Evolutionary conservation across 2,797 vertebrate species (phyloP).

Genomic region (Babyrousa celebensis): DNA sequence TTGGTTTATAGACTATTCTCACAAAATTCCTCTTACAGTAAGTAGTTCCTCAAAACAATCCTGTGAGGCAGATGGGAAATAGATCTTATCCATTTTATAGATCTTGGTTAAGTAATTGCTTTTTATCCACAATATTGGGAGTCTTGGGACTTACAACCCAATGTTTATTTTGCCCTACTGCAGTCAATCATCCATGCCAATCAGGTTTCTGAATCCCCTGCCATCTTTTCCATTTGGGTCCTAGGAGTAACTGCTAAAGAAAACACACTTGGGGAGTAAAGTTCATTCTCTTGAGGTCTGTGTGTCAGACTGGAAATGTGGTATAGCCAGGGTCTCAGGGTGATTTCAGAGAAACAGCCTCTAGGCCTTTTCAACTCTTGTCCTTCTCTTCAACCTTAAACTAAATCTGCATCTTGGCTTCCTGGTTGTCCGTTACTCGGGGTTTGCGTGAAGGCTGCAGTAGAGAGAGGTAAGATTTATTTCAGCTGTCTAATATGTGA

Average conservation of each 20-base stretch:
- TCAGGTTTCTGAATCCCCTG: background rate
- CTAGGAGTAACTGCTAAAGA: background rate
- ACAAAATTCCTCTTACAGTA: constrained; percentile 38
- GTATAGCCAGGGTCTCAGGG: background rate
- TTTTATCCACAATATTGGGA: background rate
- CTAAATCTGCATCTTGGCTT: background rate
- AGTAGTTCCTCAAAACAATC: constrained; percentile 37
- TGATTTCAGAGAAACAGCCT: constrained; percentile 36
- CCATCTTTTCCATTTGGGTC: background rate
- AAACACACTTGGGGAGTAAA: background rate
- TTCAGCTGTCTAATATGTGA: background rate
- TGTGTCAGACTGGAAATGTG: background rate
- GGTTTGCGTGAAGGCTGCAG: constrained; percentile 53
- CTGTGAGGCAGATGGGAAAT: constrained; percentile 16
- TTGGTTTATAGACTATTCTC: constrained; percentile 5
- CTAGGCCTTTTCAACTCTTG: constrained; percentile 44
- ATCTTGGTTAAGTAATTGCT: background rate
- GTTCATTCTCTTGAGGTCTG: constrained; percentile 21
- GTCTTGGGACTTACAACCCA: constrained; percentile 8
- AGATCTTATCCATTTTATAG: background rate
- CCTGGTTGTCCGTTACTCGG: background rate
- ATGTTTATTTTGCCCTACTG: background rate
- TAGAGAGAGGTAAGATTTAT: constrained; percentile 33
- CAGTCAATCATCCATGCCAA: background rate
- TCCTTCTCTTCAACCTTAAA: background rate